Percentiles rank a stretch among this genome's conserved stretches.
Evolutionary conservation across 2,888 invertebrate genomes (phyloP).

Genomic region (Autographa pulchrina): DNA sequence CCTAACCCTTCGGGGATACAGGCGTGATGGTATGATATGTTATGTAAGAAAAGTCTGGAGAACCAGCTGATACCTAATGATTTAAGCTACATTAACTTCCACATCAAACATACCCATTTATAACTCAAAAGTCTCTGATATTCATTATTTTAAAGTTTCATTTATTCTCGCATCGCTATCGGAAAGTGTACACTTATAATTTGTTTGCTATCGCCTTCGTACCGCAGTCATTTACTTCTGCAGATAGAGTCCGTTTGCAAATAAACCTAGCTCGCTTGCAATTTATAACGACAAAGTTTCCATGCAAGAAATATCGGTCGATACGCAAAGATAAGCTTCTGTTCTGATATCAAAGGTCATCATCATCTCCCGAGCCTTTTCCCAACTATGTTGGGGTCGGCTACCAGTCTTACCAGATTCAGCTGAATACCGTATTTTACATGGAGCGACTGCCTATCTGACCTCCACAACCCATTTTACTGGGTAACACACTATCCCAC

Average conservation of each 20-base stretch:
- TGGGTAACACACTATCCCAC: no score
- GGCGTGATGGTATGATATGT: no score
- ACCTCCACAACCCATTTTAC: no score
- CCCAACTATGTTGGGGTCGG: no score
- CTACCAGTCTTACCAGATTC: no score
- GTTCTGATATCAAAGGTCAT: not conserved
- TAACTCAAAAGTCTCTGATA: not conserved
- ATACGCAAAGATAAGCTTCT: not conserved
- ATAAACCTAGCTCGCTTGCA: not conserved
- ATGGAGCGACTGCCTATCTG: no score
- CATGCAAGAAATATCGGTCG: not conserved
- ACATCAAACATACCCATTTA: not conserved
- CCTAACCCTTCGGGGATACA: no score
- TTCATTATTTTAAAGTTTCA: not conserved
- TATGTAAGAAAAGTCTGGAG: no score
- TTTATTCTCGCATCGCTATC: not conserved
- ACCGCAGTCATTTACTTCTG: slow-evolving; percentile 1
- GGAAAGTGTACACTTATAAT: not conserved
- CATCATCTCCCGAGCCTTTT: no score
- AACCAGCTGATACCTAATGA: no score
- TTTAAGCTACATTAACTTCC: no score
- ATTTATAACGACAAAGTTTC: not conserved
- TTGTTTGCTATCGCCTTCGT: not conserved
- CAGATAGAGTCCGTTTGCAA: not conserved
- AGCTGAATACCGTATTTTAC: no score